Percentiles rank a stretch among this genome's conserved stretches.
phyloP scores from a whole-genome alignment of 2,797 vertebrate species.

The Poeciliopsis presidionis region DNA sequence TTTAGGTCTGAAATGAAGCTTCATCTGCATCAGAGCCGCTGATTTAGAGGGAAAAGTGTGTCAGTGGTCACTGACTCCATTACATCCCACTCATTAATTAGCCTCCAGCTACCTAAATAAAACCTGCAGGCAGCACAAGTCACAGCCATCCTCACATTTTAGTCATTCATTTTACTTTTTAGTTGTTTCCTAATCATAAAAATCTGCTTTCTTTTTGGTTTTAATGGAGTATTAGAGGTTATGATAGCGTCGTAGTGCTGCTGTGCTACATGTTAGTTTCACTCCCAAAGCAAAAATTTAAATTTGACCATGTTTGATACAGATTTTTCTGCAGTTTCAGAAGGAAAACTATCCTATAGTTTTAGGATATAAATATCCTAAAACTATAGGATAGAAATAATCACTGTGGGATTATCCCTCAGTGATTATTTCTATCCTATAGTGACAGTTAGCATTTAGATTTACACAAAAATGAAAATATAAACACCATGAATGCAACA shows the following conservation, averaged over 20 bases:
- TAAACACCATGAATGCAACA: not conserved
- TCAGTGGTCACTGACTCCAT: slow-evolving; percentile 73
- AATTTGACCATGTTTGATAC: not conserved
- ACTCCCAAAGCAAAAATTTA: not conserved
- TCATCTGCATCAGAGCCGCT: slow-evolving; percentile 34
- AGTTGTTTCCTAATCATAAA: slow-evolving; percentile 39
- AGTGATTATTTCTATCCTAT: too few species aligned
- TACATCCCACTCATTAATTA: slow-evolving; percentile 69
- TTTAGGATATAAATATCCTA: too few species aligned
- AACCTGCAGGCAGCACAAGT: slow-evolving; percentile 11
- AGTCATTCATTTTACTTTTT: slow-evolving; percentile 28
- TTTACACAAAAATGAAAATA: not conserved
- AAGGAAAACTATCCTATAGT: too few species aligned
- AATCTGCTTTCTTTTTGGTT: not conserved
- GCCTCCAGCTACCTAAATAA: slow-evolving; percentile 52
- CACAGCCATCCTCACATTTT: not conserved
- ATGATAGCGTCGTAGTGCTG: not conserved
- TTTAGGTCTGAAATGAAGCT: slow-evolving; percentile 9
- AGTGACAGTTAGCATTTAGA: not conserved
- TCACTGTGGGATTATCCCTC: too few species aligned
- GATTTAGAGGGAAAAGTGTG: slow-evolving; percentile 66
- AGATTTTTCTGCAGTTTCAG: not conserved
- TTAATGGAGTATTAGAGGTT: not conserved
- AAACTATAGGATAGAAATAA: not conserved
- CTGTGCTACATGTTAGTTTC: not conserved